Conservation (phyloP, 2,888 invertebrate genomes). For the Volucella bombylans region DNA sequence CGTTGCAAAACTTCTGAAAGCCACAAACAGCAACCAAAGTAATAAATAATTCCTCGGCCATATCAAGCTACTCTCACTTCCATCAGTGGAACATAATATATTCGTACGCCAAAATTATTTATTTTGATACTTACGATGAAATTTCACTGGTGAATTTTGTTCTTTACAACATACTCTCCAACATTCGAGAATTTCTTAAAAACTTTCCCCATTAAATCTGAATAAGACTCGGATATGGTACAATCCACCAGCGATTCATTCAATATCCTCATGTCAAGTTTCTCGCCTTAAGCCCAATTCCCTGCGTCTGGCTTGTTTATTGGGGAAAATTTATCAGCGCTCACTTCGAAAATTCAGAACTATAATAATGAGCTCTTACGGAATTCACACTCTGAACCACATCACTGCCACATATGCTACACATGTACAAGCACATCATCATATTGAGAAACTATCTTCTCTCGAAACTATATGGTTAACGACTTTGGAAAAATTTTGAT, state of each 20-base stretch:
- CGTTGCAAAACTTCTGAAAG: too few species aligned
- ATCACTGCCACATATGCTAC: background rate
- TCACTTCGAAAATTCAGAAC: conserved; percentile 1
- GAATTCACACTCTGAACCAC: background rate
- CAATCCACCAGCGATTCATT: conserved; percentile 25
- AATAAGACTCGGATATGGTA: conserved; percentile 22
- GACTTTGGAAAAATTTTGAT: conserved; percentile 23
- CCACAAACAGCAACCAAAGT: too few species aligned
- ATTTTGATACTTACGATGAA: too few species aligned
- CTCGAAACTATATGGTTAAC: conserved; percentile 7
- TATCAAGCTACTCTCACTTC: too few species aligned
- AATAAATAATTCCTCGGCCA: too few species aligned
- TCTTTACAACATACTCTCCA: background rate
- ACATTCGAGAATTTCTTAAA: conserved; percentile 4
- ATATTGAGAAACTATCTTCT: conserved; percentile 28
- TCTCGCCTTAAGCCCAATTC: background rate
- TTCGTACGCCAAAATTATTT: too few species aligned
- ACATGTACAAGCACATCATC: conserved; percentile 30
- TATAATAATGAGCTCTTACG: conserved; percentile 15
- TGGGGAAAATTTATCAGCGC: background rate
- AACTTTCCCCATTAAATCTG: conserved; percentile 39
- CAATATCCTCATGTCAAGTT: conserved; percentile 37
- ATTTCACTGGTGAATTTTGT: too few species aligned
- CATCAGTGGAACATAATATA: too few species aligned
- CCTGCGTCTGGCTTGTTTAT: conserved; percentile 4